Percentiles rank a stretch among this genome's conserved stretches.
Evolutionary conservation across 2,797 vertebrate genomes (phyloP).

Genomic region (Malurus splendens): DNA sequence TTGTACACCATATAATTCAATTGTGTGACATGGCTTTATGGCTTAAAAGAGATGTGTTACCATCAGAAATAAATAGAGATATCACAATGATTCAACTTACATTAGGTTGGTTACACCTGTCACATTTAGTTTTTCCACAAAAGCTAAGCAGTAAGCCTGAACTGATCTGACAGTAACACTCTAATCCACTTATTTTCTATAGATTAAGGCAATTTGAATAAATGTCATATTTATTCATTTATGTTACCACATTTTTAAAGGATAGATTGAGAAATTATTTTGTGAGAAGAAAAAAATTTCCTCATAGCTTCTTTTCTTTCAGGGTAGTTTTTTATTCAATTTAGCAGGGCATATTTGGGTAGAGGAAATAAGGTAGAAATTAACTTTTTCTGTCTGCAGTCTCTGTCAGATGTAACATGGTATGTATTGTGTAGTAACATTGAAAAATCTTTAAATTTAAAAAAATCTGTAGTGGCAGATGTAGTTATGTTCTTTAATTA

Average conservation of each 20-base stretch:
- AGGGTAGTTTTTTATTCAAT: background rate
- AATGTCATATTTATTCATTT: background rate
- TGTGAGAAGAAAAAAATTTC: background rate
- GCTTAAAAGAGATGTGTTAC: background rate
- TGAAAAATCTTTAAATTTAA: background rate
- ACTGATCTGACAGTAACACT: background rate
- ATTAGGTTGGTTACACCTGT: background rate
- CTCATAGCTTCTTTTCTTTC: background rate
- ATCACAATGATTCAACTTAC: background rate
- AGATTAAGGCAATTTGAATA: background rate
- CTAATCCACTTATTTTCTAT: conserved; percentile 13
- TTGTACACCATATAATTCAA: background rate
- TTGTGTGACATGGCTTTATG: background rate
- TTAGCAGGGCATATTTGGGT: background rate
- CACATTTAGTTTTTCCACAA: background rate
- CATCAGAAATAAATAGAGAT: background rate
- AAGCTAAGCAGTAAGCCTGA: background rate
- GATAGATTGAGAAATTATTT: background rate
- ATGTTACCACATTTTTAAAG: background rate
- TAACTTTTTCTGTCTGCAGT: background rate
- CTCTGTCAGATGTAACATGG: background rate
- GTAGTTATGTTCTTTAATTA: background rate
- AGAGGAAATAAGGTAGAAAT: background rate
- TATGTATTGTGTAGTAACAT: background rate
- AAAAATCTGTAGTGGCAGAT: background rate